Percentiles rank a stretch among this genome's conserved stretches.
These are phyloP conservation scores for Ophiothrix spiculata DNA, from an alignment of 35 echinoderm and acorn worm genomes.

Conservation along the genomic window DNA sequence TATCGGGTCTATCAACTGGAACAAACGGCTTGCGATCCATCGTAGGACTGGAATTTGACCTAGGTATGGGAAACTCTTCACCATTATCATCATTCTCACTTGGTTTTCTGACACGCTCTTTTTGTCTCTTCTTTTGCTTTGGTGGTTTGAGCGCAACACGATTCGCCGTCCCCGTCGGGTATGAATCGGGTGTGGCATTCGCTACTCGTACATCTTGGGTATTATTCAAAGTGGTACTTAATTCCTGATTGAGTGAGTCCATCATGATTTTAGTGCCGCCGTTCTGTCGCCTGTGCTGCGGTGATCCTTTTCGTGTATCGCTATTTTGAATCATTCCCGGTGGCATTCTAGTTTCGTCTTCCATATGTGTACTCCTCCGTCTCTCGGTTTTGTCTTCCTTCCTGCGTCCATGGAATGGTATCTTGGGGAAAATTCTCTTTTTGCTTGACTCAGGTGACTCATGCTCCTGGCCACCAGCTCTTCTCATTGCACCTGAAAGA, in stretches of 20 bases:
- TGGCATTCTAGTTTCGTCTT: constrained; percentile 30
- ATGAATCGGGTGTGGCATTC: constrained; percentile 12
- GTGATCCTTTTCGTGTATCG: constrained; percentile 6
- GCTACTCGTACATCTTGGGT: constrained; percentile 19
- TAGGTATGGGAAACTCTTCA: constrained; percentile 41
- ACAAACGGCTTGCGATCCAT: constrained; percentile 40
- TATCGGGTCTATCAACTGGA: constrained; percentile 22
- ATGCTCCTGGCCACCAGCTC: background rate
- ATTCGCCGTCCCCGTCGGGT: constrained; percentile 11
- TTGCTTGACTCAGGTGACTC: constrained; percentile 60
- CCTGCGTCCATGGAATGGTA: constrained; percentile 11
- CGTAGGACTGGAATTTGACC: constrained; percentile 56
- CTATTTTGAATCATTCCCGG: background rate
- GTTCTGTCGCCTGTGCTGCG: constrained; percentile 30
- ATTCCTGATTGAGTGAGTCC: constrained; percentile 53
- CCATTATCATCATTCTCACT: constrained; percentile 25
- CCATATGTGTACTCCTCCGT: constrained; percentile 19
- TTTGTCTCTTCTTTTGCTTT: constrained; percentile 7
- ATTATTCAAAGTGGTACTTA: constrained; percentile 52
- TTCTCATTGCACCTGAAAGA: background rate
- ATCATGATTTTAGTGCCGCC: constrained; percentile 20
- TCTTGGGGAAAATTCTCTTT: constrained; percentile 56
- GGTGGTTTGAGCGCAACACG: constrained; percentile 66
- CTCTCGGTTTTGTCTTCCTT: constrained; percentile 37
- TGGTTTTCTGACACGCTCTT: constrained; percentile 37